phyloP scores from a whole-genome alignment of 2,113 vertebrate genomes.

The rat (Rattus norvegicus) region GRCr8 NC_086028.1:80251001-80251500 shows the following conservation, averaged over 20 bases:
- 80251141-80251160: neutral
- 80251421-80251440: too few species aligned
- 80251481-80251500: neutral
- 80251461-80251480: neutral
- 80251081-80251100: too few species aligned
- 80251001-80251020: too few species aligned
- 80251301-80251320: neutral
- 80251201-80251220: neutral
- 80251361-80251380: neutral
- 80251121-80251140: too few species aligned
- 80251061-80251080: too few species aligned
- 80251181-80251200: neutral
- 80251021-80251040: too few species aligned
- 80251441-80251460: neutral
- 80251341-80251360: neutral
- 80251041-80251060: too few species aligned
- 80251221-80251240: slow-evolving; percentile 54
- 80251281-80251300: neutral
- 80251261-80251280: slow-evolving; percentile 65
- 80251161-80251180: too few species aligned
- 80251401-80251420: rapidly evolving
- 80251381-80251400: neutral
- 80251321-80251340: neutral
- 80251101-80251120: too few species aligned
- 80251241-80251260: neutral